Evolutionary conservation across 2,797 vertebrate genomes (phyloP).

Genomic region (Pteropus rufus): DNA sequence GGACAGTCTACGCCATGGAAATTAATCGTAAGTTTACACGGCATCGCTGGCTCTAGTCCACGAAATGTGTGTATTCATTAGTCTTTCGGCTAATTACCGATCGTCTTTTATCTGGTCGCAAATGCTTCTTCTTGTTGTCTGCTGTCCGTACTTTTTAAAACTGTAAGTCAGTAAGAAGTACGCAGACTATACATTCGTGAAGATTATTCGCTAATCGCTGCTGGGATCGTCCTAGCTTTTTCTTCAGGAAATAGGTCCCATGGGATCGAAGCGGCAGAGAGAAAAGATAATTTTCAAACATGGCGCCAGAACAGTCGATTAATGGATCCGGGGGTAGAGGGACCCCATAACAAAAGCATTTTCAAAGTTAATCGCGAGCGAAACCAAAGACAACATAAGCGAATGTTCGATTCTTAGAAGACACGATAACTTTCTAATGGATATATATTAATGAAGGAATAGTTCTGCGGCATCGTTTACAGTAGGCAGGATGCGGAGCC

Average conservation of each 20-base stretch:
- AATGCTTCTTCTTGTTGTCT: slow-evolving; percentile 1
- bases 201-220: background rate
- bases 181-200: background rate
- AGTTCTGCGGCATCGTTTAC: too few relatives aligned
- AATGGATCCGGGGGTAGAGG: background rate
- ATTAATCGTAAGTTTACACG: slow-evolving; percentile 95
- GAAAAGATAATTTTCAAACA: background rate
- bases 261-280: background rate
- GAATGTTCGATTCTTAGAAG: background rate
- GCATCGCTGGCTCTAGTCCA: slow-evolving; percentile 31
- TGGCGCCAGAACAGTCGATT: background rate
- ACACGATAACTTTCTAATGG: background rate
- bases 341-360: background rate
- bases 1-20: slow-evolving; percentile 98
- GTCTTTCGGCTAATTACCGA: background rate
- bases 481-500: too few relatives aligned
- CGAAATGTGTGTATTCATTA: slow-evolving; percentile 33
- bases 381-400: background rate
- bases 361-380: background rate
- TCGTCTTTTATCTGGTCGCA: background rate
- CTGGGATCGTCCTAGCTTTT: background rate
- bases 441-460: too few relatives aligned
- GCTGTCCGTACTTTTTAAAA: background rate
- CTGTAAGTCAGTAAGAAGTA: background rate
- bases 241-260: background rate